These are phyloP conservation scores for Eudemis profundana DNA, from an alignment of 2,888 invertebrate genomes.

Conservation along the genomic window DNA sequence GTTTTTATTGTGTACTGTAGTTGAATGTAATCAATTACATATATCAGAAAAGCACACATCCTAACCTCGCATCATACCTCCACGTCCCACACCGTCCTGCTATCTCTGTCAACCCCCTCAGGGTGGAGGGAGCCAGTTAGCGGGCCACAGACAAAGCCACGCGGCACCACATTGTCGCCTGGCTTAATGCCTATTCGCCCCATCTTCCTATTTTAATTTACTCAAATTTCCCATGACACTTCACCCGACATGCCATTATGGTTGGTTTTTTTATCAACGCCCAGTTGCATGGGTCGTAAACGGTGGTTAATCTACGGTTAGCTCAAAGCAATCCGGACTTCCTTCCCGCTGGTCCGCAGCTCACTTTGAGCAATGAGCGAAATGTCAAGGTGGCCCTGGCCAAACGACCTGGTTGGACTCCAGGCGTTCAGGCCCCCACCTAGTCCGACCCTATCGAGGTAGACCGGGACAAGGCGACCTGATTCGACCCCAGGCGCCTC, in stretches of 20 bases:
- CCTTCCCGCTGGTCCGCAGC: no score
- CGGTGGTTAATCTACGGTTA: constrained; percentile 43
- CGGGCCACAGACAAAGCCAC: constrained; percentile 69
- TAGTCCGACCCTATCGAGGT: no score
- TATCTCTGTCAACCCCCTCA: constrained; percentile 16
- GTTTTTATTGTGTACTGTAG: no score
- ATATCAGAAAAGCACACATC: neutral
- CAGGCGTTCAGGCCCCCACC: no score
- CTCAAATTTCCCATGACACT: constrained; percentile 86
- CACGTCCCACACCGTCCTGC: constrained; percentile 2
- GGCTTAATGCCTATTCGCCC: constrained; percentile 78
- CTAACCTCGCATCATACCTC: constrained; percentile 47
- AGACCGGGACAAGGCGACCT: no score
- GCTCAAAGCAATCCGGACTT: no score
- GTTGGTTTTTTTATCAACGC: constrained; percentile 55
- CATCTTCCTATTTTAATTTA: constrained; percentile 86
- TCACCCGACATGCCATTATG: constrained; percentile 75
- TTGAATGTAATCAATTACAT: no score
- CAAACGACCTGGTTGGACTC: no score
- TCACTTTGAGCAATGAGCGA: no score
- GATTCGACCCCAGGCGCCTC: no score
- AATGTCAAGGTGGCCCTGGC: no score
- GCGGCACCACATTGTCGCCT: constrained; percentile 68
- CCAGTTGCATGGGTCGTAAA: constrained; percentile 43
- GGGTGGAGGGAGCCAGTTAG: constrained; percentile 70